Conservation (phyloP, 2,113 vertebrate genomes). For the Coptodon bakossiorum region DNA sequence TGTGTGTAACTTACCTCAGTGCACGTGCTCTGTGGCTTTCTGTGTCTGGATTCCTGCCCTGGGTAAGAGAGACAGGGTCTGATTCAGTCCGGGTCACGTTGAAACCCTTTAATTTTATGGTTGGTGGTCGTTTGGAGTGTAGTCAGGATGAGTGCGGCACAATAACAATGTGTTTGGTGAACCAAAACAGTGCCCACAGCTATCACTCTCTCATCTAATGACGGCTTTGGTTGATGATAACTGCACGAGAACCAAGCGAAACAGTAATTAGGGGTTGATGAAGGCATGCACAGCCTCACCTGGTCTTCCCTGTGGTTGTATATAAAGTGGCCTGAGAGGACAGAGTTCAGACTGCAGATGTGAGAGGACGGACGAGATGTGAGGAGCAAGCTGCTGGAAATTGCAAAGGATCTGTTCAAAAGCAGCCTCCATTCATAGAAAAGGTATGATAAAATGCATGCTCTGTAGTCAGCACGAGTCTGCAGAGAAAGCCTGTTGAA, state of each 20-base stretch:
- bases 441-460: background rate
- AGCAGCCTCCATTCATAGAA: background rate
- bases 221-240: conserved; percentile 14
- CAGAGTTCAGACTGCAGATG: background rate
- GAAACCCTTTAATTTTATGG: conserved; percentile 11
- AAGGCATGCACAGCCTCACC: background rate
- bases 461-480: background rate
- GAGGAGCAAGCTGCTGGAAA: background rate
- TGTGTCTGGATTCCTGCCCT: background rate
- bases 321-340: conserved; percentile 5
- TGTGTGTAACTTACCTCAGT: background rate
- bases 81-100: background rate
- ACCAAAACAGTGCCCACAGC: background rate
- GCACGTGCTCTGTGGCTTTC: background rate
- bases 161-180: background rate
- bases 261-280: conserved; percentile 37
- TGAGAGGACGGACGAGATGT: background rate
- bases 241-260: background rate
- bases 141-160: background rate
- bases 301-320: background rate
- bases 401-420: background rate
- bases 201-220: conserved; percentile 36
- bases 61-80: background rate
- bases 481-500: background rate
- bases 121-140: conserved; percentile 7